Evolutionary conservation across 2,888 invertebrate species (phyloP), one percentile per base, ranked within the genome.

Genomic region (Himalopsyche japonica): DNA sequence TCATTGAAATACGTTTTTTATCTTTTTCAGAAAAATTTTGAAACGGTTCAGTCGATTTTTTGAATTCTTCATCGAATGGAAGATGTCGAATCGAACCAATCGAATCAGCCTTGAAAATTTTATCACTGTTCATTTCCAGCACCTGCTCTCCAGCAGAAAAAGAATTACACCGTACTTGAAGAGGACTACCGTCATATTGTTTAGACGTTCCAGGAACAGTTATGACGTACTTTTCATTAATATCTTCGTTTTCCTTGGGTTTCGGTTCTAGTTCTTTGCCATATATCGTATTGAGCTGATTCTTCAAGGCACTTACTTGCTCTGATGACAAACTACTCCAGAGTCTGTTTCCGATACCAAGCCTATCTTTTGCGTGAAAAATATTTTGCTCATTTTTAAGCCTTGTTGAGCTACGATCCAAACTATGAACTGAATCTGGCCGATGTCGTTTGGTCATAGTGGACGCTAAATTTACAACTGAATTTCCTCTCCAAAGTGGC

Each of bases 321-420:
- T 97, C 96, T 90, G 95, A 94, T 0, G 97, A 96, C 76, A 97
- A 91, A 88, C 97, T 97, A 88, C 96, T 97, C 94, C 97, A 97
- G 81, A 97, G 92, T 84, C 95, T 94, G 88, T 94, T 95, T 8
- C 96, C 96, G 15, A 96, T 93, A 10, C 96, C 95, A 79, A 89
- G 92, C 87, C 90, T 91, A 89, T 90, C 92, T 78, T 90, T 90
- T 84, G 90, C 89, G 87, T 91, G 93, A 88, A 90, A 91, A 30
- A 93, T 88, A 12, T 92, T 90, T 3, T 92, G 89, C 80, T 93
- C 92, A 76, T 43, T 77, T 78, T 37, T 83, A 1, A 79, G 32
- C 78, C 84, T 87, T 24, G 47, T 32, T 43, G 85, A 76, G 10
- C 37, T 20, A 7, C 82, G 64, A 70, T 85, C 86, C 12, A 79